phyloP scores from a whole-genome alignment of 2,888 invertebrate species.

The Chalcosyrphus nemorum region DNA sequence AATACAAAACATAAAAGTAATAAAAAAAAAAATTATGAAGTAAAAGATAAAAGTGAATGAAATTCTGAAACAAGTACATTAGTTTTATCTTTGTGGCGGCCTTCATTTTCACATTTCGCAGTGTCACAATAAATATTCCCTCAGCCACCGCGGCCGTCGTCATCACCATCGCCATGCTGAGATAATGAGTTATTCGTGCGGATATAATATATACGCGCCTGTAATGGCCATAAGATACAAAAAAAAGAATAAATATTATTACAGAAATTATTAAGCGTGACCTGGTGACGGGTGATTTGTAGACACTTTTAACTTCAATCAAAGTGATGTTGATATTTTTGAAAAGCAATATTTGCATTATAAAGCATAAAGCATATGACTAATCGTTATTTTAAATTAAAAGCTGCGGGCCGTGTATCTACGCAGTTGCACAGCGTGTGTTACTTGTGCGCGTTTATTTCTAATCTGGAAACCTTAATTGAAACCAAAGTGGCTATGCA shows the following conservation, averaged over 20 bases:
- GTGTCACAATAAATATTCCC: slow-evolving; percentile 69
- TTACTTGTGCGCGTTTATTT: background rate
- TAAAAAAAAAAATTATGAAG: slow-evolving; percentile 41
- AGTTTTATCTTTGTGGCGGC: slow-evolving; percentile 74
- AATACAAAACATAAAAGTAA: slow-evolving; percentile 17
- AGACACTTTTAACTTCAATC: slow-evolving; percentile 22
- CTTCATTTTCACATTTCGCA: slow-evolving; percentile 65
- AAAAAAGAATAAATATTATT: slow-evolving; percentile 17
- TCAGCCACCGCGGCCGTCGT: slow-evolving; percentile 7
- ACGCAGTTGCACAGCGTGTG: too few species aligned
- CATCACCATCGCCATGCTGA: slow-evolving; percentile 44
- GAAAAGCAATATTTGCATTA: background rate
- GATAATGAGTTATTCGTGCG: slow-evolving; percentile 60
- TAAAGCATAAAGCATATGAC: background rate
- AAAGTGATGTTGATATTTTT: slow-evolving; percentile 8
- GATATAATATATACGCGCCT: slow-evolving; percentile 14
- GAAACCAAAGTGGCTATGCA: too few species aligned
- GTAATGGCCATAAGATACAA: slow-evolving; percentile 8
- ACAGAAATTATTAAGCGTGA: slow-evolving; percentile 28
- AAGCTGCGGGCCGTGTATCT: background rate
- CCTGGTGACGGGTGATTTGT: slow-evolving; percentile 30
- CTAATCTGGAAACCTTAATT: background rate
- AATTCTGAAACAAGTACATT: slow-evolving; percentile 73
- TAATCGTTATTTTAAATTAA: slow-evolving; percentile 9
- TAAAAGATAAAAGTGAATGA: slow-evolving; percentile 63